Base-by-base conservation (phyloP, 2,888 invertebrate genomes). In the Drosophila longiperda region DNA sequence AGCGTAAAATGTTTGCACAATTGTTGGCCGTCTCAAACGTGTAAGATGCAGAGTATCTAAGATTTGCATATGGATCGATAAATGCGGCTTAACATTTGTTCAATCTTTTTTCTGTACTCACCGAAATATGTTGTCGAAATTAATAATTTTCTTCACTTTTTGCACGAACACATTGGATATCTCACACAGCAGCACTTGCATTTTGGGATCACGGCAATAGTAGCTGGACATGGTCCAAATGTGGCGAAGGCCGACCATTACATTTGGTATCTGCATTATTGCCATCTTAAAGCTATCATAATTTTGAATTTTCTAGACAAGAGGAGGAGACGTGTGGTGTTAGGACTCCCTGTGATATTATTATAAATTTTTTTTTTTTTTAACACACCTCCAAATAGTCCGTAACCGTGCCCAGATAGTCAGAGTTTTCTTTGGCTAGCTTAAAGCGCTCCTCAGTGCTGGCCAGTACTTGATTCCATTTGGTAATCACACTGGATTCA, bases 141-240 rank as follows among this genome's bases (percentile, higher is more conserved):
- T 94, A 20, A 98, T 94, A 72, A 96, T 94, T 42, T 93, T 94
- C 82, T 95, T 96, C 5, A 97, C 95, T 92, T 97, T 96, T 72
- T 96, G 95, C 57, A 96, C 95, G 8, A 98, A 94, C 9, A 97
- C 96, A 95, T 96, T 96, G 0, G 97, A 97, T 82, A 98, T 96
- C 83, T 97, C 95, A 70, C 96, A 95, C 91, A 98, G 94, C 3
- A 99, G 93, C 0, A 96, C 95, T 33, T 97, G 95, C 98, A 98
- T 98, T 67, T 96, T 95, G 73, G 97, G 97, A 89, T 98, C 98
- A 0, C 94, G 95, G 72, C 97, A 96, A 91, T 97, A 98, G 86
- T 97, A 97, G 59, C 95, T 94, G 0, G 98, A 98, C 62, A 98
- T 94, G 58, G 98, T 96, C 98, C 98, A 98, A 89, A 98, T 96